A percentile compares a stretch with the other conserved stretches of the same genome.
Evolutionary conservation across 2,888 invertebrate genomes (phyloP).

Genomic region (Chymomyza amoena): DNA sequence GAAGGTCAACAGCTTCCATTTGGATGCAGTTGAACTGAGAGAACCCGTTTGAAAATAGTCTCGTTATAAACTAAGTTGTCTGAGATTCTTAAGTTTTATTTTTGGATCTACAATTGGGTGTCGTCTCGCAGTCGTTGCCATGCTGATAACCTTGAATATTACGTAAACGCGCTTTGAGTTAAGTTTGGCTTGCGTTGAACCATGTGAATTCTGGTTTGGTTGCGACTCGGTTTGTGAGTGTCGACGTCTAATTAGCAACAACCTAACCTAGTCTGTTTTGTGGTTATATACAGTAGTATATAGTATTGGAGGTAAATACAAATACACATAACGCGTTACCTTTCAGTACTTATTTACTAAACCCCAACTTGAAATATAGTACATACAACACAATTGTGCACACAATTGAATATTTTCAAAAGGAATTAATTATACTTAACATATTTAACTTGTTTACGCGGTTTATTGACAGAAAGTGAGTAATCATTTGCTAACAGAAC

Average conservation of each 20-base stretch:
- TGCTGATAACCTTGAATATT: slow-evolving; percentile 55
- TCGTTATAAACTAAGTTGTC: background rate
- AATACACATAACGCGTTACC: background rate
- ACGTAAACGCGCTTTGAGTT: slow-evolving; percentile 43
- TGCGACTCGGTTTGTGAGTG: slow-evolving; percentile 11
- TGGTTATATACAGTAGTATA: background rate
- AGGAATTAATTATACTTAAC: background rate
- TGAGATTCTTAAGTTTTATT: slow-evolving; percentile 1
- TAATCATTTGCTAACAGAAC: background rate
- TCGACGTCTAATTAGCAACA: slow-evolving; percentile 48
- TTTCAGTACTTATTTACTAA: background rate
- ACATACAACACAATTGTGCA: background rate
- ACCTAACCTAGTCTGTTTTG: slow-evolving; percentile 16
- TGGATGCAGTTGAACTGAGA: slow-evolving; percentile 3
- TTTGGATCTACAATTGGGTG: slow-evolving; percentile 23
- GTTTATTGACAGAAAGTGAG: background rate
- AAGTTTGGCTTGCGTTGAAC: slow-evolving; percentile 20
- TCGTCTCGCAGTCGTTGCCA: slow-evolving; percentile 10
- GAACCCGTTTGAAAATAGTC: slow-evolving; percentile 43
- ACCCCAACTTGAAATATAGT: background rate
- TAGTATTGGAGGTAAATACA: slow-evolving; percentile 9
- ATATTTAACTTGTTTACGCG: background rate
- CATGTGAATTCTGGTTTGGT: slow-evolving; percentile 7
- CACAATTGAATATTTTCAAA: background rate
- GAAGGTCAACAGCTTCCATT: slow-evolving; percentile 53